phyloP scores from a whole-genome alignment of 1,140 invertebrate genomes.

The Camponotus floridanus region DNA sequence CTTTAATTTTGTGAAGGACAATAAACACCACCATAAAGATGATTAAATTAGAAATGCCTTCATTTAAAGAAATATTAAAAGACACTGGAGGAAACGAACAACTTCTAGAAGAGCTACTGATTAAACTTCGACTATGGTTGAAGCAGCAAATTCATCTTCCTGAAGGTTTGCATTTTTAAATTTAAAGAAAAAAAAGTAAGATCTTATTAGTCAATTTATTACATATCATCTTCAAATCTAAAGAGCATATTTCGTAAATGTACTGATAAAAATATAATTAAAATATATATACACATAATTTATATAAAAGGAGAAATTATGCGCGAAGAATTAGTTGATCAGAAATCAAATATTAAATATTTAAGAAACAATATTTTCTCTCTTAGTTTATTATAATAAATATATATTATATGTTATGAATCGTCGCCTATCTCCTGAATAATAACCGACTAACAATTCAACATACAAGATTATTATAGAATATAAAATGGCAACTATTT shows the following conservation, averaged over 20 bases:
- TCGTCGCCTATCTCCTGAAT: too few relatives aligned
- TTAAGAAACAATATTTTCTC: too few relatives aligned
- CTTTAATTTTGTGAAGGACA: too few relatives aligned
- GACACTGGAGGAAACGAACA: not conserved
- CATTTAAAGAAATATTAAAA: not conserved
- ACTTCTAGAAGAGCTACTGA: not conserved
- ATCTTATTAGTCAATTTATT: too few relatives aligned
- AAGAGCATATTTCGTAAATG: not conserved
- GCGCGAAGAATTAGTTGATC: too few relatives aligned
- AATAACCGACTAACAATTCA: too few relatives aligned
- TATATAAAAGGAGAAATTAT: not conserved
- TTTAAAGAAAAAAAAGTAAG: not conserved
- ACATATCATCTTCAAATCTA: not conserved
- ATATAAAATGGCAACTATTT: too few relatives aligned
- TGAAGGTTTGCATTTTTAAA: slow-evolving; percentile 3
- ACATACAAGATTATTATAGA: too few relatives aligned
- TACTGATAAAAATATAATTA: too few relatives aligned
- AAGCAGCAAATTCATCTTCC: slow-evolving; percentile 8
- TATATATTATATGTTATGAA: too few relatives aligned
- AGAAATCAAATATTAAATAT: too few relatives aligned
- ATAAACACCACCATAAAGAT: not conserved
- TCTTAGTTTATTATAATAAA: too few relatives aligned
- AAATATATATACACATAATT: not conserved
- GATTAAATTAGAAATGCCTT: not conserved
- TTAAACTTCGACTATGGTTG: not conserved